Base-by-base conservation (phyloP, 2,113 vertebrate species). In the Pogona vitticeps region DNA sequence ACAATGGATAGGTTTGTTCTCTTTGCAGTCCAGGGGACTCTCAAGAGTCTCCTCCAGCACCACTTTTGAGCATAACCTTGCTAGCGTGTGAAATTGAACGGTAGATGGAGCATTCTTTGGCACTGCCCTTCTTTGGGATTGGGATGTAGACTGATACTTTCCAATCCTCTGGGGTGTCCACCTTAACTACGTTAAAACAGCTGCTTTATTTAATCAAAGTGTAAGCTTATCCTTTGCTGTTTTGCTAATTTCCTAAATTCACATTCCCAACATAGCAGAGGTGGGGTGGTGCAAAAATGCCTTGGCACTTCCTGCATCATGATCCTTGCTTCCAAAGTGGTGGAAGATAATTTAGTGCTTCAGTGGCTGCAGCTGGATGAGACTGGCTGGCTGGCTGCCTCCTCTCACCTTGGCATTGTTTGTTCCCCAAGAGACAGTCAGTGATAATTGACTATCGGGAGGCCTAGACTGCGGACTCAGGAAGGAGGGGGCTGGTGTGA, bases 381-480 rank as follows among this genome's bases (percentile, higher is more conserved):
- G 52, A 33, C 26, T 2, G 46, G 15, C 15, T 18, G 70, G 18
- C 76, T 42, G 3, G 33, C 42, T 61, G 13, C 52, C 63, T 83
- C 76, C 68, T 52, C 63, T 84, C 76, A 73, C 68, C 58, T 83
- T 73, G 40, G 28, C 2, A 23, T 72, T 61, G 76, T 72, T 72
- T 63, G 81, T 28, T 73, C 56, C 81, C 75, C 46, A 38, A 83
- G 38, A 73, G 75, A 63, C 38, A 79, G 75, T 28, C 67, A 83
- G 65, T 2, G 13, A 80, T 73, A 84, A 84, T 28, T 72, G 42
- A 83, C 82, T 88, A 68, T 52, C 68, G 65, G 59, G 73, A 40
- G 40, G 76, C 38, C 67, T 73, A 77, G 76, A 73, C 71, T 36
- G n/a, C 58, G 73, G 67, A 78, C 71, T 42, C 42, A 28, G 40